Base-by-base conservation (phyloP, 2,113 vertebrate species). In the Paralichthys olivaceus region DNA sequence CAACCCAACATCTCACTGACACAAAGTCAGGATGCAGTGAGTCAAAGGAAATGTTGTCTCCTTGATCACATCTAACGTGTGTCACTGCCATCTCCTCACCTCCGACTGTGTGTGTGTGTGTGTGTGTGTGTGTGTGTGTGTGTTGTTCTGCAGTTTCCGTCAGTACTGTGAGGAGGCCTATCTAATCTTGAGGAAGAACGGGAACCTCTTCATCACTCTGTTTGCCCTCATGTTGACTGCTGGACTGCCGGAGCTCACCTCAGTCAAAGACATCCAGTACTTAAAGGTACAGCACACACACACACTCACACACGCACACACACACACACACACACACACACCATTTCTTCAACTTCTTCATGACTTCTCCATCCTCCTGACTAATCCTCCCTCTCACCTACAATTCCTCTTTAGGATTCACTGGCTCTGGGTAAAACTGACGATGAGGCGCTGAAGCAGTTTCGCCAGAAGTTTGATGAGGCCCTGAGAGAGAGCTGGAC, bases 151-250 rank as follows among this genome's bases (percentile, higher is more conserved):
- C 13, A 99, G 98, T 90, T 99, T 99, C 90, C 96, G 98, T 66
- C 96, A 98, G 85, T 97, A 96, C 85, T 99, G 98, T 88, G 98
- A 99, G 84, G 95, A 97, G 1, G 98, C 98, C 0, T 99, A 99
- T 85, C 89, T 99, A 77, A 95, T 98, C 66, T 85, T 99, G 81
- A 94, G 98, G 77, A 96, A 95, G 77, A 98, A 99, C 0, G 98
- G 98, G 69, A 98, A 98, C 89, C 95, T 99, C 40, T 98, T 99
- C 92, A 98, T 99, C 89, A 99, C 97, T 1, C 96, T 99, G 67
- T 99, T 99, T 91, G 97, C 98, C 72, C 95, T 99, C 92, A 99
- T 99, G 98, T 84, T 99, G 80, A 99, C 98, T 37, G 97, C 98
- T 56, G 98, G 98, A 25, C 96, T 99, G 80, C 98, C 98, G 43